phyloP scores from a whole-genome alignment of 2,797 vertebrate genomes.

The Erethizon dorsatum region DNA sequence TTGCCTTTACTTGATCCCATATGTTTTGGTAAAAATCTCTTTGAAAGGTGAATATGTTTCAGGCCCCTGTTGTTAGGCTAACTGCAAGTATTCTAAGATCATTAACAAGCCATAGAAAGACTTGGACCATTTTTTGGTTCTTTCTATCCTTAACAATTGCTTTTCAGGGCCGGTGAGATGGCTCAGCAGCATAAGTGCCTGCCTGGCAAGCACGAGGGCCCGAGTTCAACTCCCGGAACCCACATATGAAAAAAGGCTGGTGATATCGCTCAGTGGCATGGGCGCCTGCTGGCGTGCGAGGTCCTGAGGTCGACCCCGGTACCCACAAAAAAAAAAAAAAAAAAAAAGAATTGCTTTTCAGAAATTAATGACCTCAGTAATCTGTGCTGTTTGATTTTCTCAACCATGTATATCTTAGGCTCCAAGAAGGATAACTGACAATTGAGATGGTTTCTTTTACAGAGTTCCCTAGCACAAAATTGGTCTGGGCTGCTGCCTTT shows the following conservation, averaged over 20 bases:
- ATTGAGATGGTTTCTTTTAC: slow-evolving; percentile 3
- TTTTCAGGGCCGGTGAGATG: neutral
- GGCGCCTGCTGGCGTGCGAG: no score
- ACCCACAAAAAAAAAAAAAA: no score
- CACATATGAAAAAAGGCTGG: no score
- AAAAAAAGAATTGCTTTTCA: slow-evolving; percentile 28
- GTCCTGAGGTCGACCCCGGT: no score
- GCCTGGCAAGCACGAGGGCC: no score
- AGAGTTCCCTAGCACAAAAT: slow-evolving; percentile 23
- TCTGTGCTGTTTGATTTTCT: slow-evolving; percentile 7
- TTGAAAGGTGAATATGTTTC: slow-evolving; percentile 55
- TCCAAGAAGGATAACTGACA: neutral
- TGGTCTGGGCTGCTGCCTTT: neutral
- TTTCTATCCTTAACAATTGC: slow-evolving; percentile 13
- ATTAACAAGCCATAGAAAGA: slow-evolving; percentile 16
- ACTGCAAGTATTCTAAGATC: slow-evolving; percentile 28
- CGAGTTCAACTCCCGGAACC: no score
- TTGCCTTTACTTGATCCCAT: slow-evolving; percentile 30
- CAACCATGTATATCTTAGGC: neutral
- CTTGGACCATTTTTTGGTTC: slow-evolving; percentile 37
- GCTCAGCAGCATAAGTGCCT: no score
- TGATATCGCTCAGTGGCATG: no score
- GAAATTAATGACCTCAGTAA: slow-evolving; percentile 42
- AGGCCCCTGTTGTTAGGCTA: slow-evolving; percentile 22
- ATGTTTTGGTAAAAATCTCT: slow-evolving; percentile 36